phyloP scores from a whole-genome alignment of 2,888 invertebrate species.

The Palloptera scutellata region DNA sequence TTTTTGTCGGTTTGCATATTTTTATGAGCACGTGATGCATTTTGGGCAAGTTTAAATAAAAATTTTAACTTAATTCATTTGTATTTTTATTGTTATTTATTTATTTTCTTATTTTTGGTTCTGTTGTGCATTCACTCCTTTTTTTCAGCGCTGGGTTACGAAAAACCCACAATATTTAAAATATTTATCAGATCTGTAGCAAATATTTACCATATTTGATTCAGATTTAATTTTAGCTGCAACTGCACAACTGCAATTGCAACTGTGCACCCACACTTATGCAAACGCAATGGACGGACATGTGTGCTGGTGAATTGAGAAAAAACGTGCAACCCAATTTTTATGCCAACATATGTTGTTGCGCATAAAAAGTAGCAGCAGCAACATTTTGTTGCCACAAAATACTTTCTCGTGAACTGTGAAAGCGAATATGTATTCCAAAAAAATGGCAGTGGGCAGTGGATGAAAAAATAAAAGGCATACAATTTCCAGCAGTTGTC shows the following conservation, averaged over 20 bases:
- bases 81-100: background rate
- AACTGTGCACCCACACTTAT: constrained; percentile 20
- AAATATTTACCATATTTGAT: constrained; percentile 22
- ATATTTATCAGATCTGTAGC: constrained; percentile 27
- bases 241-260: too few species aligned
- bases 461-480: constrained; percentile 2
- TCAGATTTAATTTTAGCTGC: too few species aligned
- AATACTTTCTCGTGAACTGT: constrained; percentile 6
- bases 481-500: constrained; percentile 28
- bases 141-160: background rate
- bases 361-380: constrained; percentile 16
- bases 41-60: too few species aligned
- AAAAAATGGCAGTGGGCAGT: background rate
- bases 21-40: too few species aligned
- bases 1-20: too few species aligned
- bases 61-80: background rate
- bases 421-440: background rate
- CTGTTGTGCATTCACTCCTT: constrained; percentile 3
- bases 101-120: constrained; percentile 6
- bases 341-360: constrained; percentile 3
- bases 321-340: constrained; percentile 7
- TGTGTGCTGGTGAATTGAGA: too few species aligned
- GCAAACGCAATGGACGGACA: too few species aligned
- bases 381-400: background rate
- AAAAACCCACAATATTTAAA: constrained; percentile 25